Evolutionary conservation across 2,797 vertebrate genomes (phyloP), one percentile per base, ranked within the genome.

Genomic region (Phrynocephalus forsythii): DNA sequence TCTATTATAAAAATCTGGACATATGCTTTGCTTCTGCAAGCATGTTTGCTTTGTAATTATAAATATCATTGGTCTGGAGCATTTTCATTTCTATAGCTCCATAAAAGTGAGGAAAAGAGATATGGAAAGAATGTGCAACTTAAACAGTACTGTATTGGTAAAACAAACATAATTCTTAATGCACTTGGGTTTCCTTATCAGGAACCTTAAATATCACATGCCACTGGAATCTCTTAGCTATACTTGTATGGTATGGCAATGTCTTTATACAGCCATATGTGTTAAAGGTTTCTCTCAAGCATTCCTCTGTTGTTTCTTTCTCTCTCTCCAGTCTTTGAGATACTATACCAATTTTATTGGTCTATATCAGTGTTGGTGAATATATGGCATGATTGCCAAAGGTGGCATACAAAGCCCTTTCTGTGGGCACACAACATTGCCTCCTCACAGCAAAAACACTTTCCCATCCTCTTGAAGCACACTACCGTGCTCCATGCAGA

Each of bases 71-170:
- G 50, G 73, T 90, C 82, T 90, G 85, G 80, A 92, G 91, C 15
- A 80, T 90, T 88, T 89, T 92, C 84, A 90, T 30, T 93, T 89
- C 73, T 90, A 26, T 24, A 81, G 77, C 38, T 87, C 81, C 76
- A 78, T 90, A 92, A 79, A 93, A 90, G 88, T 90, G 79, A 92
- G 91, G 26, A 87, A 93, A 92, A 56, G 76, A 85, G 82, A 91
- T 79, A 91, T 89, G 69, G 86, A 60, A 81, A 89, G 33, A 92
- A 83, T 88, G 92, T 89, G 93, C 80, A 33, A 4, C 86, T 93
- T 91, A 87, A 92, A 86, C 22, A n/a, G 28, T 82, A 11, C n/a
- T 83, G 2, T 75, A 72, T 73, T 86, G 72, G 26, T 87, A 90
- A 92, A 90, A 80, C 38, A 89, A 88, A 66, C 33, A 79, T 22